Base-by-base conservation (phyloP, 1,140 invertebrate species). In the Euborellia annulipes region DNA sequence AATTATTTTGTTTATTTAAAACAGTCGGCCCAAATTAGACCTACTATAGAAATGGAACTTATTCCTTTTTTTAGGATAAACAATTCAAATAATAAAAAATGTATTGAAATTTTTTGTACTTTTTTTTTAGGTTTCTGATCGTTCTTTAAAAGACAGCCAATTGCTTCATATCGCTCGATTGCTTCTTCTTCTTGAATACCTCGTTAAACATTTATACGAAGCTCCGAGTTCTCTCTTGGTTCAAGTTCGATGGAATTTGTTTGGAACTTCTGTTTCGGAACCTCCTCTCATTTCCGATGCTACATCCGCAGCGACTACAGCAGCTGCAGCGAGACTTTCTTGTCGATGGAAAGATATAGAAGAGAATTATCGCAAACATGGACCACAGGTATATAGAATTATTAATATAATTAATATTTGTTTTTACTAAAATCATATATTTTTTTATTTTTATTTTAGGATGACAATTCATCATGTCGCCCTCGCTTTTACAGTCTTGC, bases 151-250 rank as follows among this genome's bases (percentile, higher is more conserved):
- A 50, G 78, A 79, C 55, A 70, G 68, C 8, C 83, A 86, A 59
- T 71, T 93, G 16, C 71, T 94, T 48, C 74, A 87, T 55, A 65
- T 91, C 3, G 85, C 85, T 0, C 70, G 92, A 36, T 62, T 96
- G 22, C 66, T 95, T 17, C 69, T 95, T 11, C 69, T 96, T n/a
- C 75, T 96, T 47, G 92, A 97, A 58, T 96, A 96, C 57, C 75
- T 96, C 43, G 86, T 96, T 75, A 86, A 88, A 61, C 85, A 94
- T 68, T 67, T 96, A 16, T 96, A 96, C 59, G 91, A 94, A 60
- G 81, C 83, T 0, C 84, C 82, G 2, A 68, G 79, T 3, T 71
- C 70, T 21, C 63, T 88, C 38, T 62, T 86, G 6, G 79, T 84
- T 64, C 82, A 85, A 67, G 82, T 85, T 62, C 58, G 54, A 4